Base-by-base conservation (phyloP, 35 echinoderm and acorn worm species). In the Ophiothrix spiculata region DNA sequence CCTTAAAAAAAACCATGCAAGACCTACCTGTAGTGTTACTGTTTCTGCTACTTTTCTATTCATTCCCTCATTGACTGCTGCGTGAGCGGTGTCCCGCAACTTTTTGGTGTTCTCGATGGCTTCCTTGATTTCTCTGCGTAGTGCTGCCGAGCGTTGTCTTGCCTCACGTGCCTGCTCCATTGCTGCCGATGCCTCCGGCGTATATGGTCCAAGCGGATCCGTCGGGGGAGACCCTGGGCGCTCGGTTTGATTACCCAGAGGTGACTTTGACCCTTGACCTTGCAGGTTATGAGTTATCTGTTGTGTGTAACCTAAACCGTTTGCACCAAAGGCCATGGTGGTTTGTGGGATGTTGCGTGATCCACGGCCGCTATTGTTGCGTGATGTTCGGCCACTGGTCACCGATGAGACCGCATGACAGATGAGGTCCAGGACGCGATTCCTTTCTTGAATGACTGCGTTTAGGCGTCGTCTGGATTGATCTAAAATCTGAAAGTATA, bases 11-110 rank as follows among this genome's bases (percentile, higher is more conserved):
- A 31, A 1, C 38, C 38, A 12, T 39, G 23, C 32, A 36, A 29
- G 36, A 75, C 77, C 74, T 87, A 99, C 96, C 86, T 94, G 87
- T n/a, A 99, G 81, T 85, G 96, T 88, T 6, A 94, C 79, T 36
- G 96, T 99, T 87, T 99, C 95, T 38, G 96, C 88, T 8, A 99
- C 89, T 77, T 99, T 98, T 79, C 60, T 91, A 39, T 93, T 99
- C 35, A 99, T 54, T 31, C 96, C 87, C 79, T 78, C 77, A 69
- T 99, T 99, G 33, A 99, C 96, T 45, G 96, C 96, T 32, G 90
- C 38, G 41, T 99, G 96, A 1, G 92, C 92, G 33, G 92, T 84
- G 34, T 88, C 79, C 40, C 86, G 86, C 15, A 99, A 69, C 81
- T 91, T 83, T 35, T 89, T 64, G 1, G 96, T 99, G 40, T 91